phyloP scores from a whole-genome alignment of 2,888 invertebrate species.

The Thalpophila matura region DNA sequence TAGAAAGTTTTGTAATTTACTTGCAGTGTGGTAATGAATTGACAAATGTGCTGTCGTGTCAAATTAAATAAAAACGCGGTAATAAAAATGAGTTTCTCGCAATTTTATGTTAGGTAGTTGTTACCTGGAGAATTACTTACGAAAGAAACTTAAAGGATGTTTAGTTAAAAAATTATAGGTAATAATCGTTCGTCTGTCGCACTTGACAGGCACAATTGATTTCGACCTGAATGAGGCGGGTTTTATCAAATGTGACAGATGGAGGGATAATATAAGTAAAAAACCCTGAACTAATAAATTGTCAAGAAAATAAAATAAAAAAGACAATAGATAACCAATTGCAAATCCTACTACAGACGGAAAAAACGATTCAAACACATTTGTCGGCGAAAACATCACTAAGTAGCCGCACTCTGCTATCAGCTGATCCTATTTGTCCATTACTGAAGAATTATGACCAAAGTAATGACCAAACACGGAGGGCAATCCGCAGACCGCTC shows the following conservation, averaged over 20 bases:
- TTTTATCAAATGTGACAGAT: too few species aligned
- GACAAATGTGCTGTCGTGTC: conserved; percentile 30
- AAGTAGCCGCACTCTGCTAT: conserved; percentile 53
- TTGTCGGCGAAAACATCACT: conserved; percentile 42
- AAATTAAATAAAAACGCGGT: conserved; percentile 16
- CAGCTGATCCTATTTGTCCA: conserved; percentile 68
- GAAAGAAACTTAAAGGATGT: background rate
- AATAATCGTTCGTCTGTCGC: too few species aligned
- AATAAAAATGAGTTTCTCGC: background rate
- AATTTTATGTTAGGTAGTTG: background rate
- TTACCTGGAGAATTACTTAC: background rate
- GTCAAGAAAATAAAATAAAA: background rate
- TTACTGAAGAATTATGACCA: conserved; percentile 69
- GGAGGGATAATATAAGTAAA: too few species aligned
- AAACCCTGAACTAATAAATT: too few species aligned
- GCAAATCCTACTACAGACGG: background rate
- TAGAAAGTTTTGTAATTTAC: conserved; percentile 52
- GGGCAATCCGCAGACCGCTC: conserved; percentile 48
- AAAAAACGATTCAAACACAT: conserved; percentile 14
- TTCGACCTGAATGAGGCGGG: too few species aligned
- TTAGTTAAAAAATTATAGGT: background rate
- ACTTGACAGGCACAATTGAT: too few species aligned
- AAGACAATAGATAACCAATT: background rate
- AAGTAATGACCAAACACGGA: conserved; percentile 66
- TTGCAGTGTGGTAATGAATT: conserved; percentile 42